Evolutionary conservation across 2,113 vertebrate species (phyloP), one percentile per base, ranked within the genome.

Genomic region (Catharus fuscescens): DNA sequence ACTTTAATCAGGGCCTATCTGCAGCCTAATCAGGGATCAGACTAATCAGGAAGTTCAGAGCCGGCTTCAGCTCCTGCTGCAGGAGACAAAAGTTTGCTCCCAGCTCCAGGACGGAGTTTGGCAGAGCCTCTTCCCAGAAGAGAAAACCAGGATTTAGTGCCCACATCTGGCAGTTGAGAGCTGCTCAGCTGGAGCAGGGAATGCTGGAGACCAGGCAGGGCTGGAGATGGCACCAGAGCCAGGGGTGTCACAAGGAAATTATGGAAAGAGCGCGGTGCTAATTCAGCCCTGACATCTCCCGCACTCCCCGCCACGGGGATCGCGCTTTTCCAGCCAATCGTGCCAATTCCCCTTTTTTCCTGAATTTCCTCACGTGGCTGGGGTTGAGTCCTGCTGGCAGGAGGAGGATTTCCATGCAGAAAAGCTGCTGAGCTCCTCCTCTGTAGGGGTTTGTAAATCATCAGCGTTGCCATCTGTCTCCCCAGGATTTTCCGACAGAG

Each of bases 1-100:
- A 96, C 92, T 97, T 97, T 97, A 96, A 97, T 96, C 96, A 97
- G 96, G 91, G 94, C 91, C 94, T 92, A 92, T 96, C 96, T 96
- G 71, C 95, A 91, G 80, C 88, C 91, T 97, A 97, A 97, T 98
- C 97, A 97, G 95, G 95, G 89, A 19, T 94, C 86, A 92, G 45
- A 53, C 90, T 97, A 96, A 98, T 97, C 97, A 98, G 95, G 90
- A 94, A 96, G 93, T 21, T 95, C 66, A 21, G 71, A 93, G 81
- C 78, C 44, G 4, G 81, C 87, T 96, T 71, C 84, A 72, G 82
- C 77, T 20, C 73, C 88, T 94, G 56, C 86, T 93, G 92, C 93
- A 38, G 78, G 96, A 92, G 74, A 48, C 67, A 24, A 69, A 95
- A 93, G 10, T 90, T 80, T 21, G 34, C 74, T 80, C 80, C 61